Evolutionary conservation across 2,113 vertebrate species (phyloP), one percentile per base, ranked within the genome.

Genomic region (Pluvianellus socialis): DNA sequence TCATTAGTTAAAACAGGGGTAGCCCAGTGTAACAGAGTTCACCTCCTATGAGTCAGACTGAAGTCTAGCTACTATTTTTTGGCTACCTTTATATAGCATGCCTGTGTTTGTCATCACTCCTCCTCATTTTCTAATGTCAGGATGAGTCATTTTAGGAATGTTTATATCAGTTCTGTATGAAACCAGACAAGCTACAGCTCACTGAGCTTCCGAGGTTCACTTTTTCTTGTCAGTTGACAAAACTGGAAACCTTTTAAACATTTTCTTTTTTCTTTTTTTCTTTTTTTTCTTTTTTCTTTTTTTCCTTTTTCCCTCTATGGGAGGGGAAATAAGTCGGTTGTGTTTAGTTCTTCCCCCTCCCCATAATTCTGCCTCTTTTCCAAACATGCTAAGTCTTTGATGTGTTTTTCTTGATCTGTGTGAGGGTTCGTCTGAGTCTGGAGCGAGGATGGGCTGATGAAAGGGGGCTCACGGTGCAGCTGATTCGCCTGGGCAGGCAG

Each of bases 41-140:
- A 91, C 45, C 88, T 97, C 74, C 45, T 70, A 2, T 96, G 97
- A 97, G 63, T 97, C 94, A 97, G 88, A 73, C 71, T 53, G 35
- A 74, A 94, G 81, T 94, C 95, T 96, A 85, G 85, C 90, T 96
- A 94, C 85, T 96, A 59, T 87, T 95, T 97, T 81, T 94, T 96
- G 95, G 73, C 95, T 93, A 83, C 68, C 70, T 95, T 95, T 90
- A 70, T 82, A 71, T 87, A 94, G 81, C 42, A 33, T 83, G 79
- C 52, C 92, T 96, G 84, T 86, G 65, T 96, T 96, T 96, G 68
- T 94, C 94, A 96, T 95, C 79, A 93, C 63, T 92, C 65, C 81
- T 82, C 75, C 95, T 92, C 66, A 58, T 97, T 92, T 97, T 94
- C 65, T 95, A 61, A 81, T 94, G 91, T 90, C 56, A 56, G 50